These are phyloP conservation scores for Nycticebus coucang DNA, from an alignment of 2,113 vertebrate species.

Conservation along the genomic window DNA sequence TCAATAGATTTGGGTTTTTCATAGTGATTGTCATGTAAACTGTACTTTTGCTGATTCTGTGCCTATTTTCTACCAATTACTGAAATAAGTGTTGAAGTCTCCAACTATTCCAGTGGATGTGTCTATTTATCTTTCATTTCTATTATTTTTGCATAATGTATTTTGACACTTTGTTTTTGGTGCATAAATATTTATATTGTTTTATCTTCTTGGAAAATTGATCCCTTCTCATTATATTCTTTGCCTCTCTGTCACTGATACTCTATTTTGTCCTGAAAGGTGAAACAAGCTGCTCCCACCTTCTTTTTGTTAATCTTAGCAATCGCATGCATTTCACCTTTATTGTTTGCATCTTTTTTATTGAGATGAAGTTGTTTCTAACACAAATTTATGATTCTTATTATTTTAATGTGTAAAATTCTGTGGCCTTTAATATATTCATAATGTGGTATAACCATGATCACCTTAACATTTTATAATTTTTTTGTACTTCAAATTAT, in stretches of 20 bases:
- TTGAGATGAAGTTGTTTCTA: too few relatives aligned
- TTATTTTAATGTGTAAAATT: too few relatives aligned
- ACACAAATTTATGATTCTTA: too few relatives aligned
- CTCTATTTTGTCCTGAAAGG: neutral
- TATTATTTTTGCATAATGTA: neutral
- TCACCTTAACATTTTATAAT: too few relatives aligned
- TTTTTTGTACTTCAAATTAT: too few relatives aligned
- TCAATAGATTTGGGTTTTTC: neutral
- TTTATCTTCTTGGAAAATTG: neutral
- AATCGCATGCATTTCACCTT: neutral
- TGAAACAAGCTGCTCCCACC: neutral
- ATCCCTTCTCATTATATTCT: neutral
- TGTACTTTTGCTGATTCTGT: neutral
- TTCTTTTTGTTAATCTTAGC: neutral
- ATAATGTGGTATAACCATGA: too few relatives aligned
- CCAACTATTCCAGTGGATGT: neutral
- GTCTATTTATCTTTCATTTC: neutral
- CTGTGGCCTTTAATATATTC: too few relatives aligned
- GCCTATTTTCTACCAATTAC: neutral
- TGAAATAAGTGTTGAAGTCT: neutral
- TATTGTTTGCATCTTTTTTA: too few relatives aligned
- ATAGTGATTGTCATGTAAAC: neutral
- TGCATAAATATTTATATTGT: neutral
- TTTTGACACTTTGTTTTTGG: neutral
- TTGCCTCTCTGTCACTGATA: neutral